Base-by-base conservation (phyloP, 37 sponge, comb jelly and placozoan genomes). In the Beroe ovata region DNA sequence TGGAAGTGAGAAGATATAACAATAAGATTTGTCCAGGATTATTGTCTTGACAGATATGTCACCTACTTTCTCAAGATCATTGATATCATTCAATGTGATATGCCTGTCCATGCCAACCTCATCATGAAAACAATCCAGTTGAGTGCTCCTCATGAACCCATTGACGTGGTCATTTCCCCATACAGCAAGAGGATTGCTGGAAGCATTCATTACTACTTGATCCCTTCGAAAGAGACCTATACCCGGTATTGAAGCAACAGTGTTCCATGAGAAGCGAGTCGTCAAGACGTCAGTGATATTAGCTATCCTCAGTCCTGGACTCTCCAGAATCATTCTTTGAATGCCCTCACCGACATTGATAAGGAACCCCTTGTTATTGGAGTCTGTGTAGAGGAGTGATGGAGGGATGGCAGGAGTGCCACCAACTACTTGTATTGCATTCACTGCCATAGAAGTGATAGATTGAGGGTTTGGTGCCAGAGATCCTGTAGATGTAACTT, bases 251-350 rank as follows among this genome's bases (percentile, higher is more conserved):
- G 84, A 77, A 19, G 84, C 84, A 6, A 77, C 84, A n/a, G 54
- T 42, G 47, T 77, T 42, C 26, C 38, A 77, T 1, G 26, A 23
- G 41, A 42, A 42, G 1, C 84, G 26, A 1, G 84, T 77, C 3
- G 84, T 41, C 54, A 77, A 25, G 1, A 77, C 33, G 29, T 77
- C 84, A 21, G 84, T 77, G 47, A 77, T 77, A 41, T 77, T 77
- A 8, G 84, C 41, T 40, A 77, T 77, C 26, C 84, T 39, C 0
- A 77, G 54, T 1, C 84, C 84, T n/a, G 84, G 84, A 42, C 84
- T 77, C 84, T 77, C 84, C 84, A 77, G 33, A 26, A 77, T 77
- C 84, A 77, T 77, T 23, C 84, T 39, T 29, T 77, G 84, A n/a
- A 77, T 77, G 22, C 84, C 84, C 47, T 77, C 84, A 2, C 84